These are phyloP conservation scores for Enoplosus armatus DNA, from an alignment of 2,797 vertebrate species.

Conservation along the genomic window DNA sequence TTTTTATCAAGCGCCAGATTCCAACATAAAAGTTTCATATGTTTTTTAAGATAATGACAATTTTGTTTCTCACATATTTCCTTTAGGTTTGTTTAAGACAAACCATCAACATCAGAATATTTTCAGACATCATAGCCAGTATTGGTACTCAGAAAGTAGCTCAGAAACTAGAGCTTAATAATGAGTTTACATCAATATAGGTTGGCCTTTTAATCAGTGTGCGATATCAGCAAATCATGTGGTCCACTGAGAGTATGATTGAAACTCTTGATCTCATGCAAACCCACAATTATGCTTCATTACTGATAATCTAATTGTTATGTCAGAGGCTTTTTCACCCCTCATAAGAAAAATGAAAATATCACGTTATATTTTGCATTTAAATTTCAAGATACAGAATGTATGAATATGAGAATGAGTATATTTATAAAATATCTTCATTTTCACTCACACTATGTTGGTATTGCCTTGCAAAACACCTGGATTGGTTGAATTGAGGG, in stretches of 20 bases:
- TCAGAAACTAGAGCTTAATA: background rate
- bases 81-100: background rate
- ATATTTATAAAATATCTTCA: background rate
- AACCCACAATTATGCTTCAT: background rate
- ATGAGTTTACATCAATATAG: background rate
- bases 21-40: too few species aligned
- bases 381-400: slow-evolving; percentile 9
- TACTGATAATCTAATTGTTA: slow-evolving; percentile 7
- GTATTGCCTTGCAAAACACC: background rate
- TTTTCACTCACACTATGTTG: slow-evolving; percentile 10
- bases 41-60: too few species aligned
- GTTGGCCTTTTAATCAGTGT: slow-evolving; percentile 23
- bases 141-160: background rate
- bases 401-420: background rate
- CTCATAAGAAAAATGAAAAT: background rate
- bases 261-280: slow-evolving; percentile 21
- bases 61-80: background rate
- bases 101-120: background rate
- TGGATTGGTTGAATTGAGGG: background rate
- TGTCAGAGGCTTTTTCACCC: slow-evolving; percentile 18
- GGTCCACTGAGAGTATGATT: slow-evolving; percentile 6
- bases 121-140: background rate
- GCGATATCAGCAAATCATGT: slow-evolving; percentile 21
- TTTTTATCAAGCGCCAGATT: too few species aligned
- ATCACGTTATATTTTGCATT: background rate